Conservation (phyloP, 2,888 invertebrate genomes). For the Agrenia bidenticulata region DNA sequence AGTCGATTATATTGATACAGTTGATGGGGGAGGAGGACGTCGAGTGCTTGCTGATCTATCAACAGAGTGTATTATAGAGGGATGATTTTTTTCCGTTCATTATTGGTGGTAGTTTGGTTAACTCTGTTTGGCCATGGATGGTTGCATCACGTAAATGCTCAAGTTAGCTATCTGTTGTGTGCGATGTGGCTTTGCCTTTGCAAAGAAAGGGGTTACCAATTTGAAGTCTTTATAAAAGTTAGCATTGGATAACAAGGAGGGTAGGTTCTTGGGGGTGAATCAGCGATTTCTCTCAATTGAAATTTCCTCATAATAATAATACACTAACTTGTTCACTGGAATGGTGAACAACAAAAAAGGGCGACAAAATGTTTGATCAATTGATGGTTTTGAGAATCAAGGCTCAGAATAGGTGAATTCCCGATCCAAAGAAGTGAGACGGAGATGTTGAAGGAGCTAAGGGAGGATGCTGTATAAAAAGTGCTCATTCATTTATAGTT, state of each 20-base stretch:
- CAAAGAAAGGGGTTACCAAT: slow-evolving; percentile 42
- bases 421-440: slow-evolving; percentile 38
- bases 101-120: slow-evolving; percentile 16
- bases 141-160: slow-evolving; percentile 20
- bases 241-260: slow-evolving; percentile 48
- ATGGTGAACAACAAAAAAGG: slow-evolving; percentile 46
- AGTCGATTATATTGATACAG: slow-evolving; percentile 32
- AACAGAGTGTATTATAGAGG: background rate
- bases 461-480: slow-evolving; percentile 19
- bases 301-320: slow-evolving; percentile 50
- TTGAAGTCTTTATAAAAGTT: slow-evolving; percentile 39
- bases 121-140: slow-evolving; percentile 25
- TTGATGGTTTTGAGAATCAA: slow-evolving; percentile 49
- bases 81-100: slow-evolving; percentile 18
- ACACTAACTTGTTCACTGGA: slow-evolving; percentile 45
- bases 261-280: slow-evolving; percentile 48
- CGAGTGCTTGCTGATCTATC: slow-evolving; percentile 19
- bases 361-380: slow-evolving; percentile 53
- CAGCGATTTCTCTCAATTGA: slow-evolving; percentile 51
- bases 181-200: slow-evolving; percentile 19
- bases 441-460: slow-evolving; percentile 16
- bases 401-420: slow-evolving; percentile 37
- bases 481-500: background rate
- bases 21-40: slow-evolving; percentile 19
- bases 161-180: slow-evolving; percentile 7